These are phyloP conservation scores for Clarias platycephalus DNA, from an alignment of 2,797 vertebrate species.

Conservation along the genomic window DNA sequence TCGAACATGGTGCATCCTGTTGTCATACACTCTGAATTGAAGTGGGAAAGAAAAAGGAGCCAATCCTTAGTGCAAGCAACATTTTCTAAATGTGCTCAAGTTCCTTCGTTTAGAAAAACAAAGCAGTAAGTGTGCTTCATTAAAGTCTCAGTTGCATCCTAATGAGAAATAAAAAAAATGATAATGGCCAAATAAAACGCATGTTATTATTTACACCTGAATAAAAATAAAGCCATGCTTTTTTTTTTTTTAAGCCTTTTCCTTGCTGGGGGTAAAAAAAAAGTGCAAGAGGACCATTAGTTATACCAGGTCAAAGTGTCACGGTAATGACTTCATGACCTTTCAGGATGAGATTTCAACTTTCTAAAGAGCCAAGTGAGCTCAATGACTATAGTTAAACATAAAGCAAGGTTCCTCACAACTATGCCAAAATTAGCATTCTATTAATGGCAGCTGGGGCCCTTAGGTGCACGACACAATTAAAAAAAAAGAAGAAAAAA, in stretches of 20 bases:
- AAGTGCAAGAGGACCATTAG: slow-evolving; percentile 29
- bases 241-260: not conserved
- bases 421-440: not conserved
- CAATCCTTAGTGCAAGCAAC: not conserved
- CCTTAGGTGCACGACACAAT: not conserved
- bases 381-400: not conserved
- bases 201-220: too few relatives aligned
- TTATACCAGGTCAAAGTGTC: slow-evolving; percentile 54
- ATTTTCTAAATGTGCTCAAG: slow-evolving; percentile 11
- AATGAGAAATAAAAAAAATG: not conserved
- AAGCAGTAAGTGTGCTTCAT: not conserved
- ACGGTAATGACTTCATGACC: slow-evolving; percentile 48
- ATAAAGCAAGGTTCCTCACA: not conserved
- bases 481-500: too few relatives aligned
- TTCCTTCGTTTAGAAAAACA: not conserved
- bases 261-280: not conserved
- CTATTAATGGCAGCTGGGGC: slow-evolving; percentile 4
- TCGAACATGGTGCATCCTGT: not conserved
- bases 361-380: not conserved
- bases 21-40: not conserved
- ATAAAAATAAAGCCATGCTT: not conserved
- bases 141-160: not conserved
- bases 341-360: slow-evolving; percentile 36
- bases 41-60: not conserved
- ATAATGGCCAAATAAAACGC: not conserved